Conservation (phyloP, 2,888 invertebrate species). For the Macrophya alboannulata region DNA sequence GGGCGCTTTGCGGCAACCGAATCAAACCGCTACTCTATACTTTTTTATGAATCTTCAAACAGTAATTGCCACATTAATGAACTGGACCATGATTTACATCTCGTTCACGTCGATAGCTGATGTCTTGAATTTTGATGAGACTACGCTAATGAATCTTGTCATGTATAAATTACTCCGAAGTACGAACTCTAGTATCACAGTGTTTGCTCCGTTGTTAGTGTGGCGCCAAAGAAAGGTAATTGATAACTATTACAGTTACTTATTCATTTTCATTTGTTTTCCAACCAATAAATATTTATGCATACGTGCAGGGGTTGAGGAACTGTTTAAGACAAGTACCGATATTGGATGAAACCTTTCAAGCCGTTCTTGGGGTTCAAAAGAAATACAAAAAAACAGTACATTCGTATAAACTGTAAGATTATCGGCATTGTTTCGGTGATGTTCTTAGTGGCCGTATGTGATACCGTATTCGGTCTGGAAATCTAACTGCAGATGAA, state of each 20-base stretch:
- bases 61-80: background rate
- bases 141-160: background rate
- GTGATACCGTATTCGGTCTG: background rate
- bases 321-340: background rate
- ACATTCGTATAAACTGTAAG: background rate
- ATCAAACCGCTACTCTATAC: background rate
- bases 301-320: background rate
- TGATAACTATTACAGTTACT: background rate
- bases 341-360: constrained; percentile 7
- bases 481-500: constrained; percentile 57
- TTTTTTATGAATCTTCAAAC: background rate
- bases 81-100: background rate
- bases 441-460: background rate
- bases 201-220: background rate
- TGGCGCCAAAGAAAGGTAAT: constrained; percentile 26
- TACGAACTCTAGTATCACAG: background rate
- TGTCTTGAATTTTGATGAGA: background rate
- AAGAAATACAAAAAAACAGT: constrained; percentile 10
- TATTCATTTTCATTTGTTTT: background rate
- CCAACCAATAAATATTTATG: background rate
- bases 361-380: background rate
- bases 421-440: background rate
- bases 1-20: background rate
- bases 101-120: background rate
- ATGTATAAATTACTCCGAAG: background rate